phyloP scores from a whole-genome alignment of 2,888 invertebrate species.

The Plagodis dolabraria region DNA sequence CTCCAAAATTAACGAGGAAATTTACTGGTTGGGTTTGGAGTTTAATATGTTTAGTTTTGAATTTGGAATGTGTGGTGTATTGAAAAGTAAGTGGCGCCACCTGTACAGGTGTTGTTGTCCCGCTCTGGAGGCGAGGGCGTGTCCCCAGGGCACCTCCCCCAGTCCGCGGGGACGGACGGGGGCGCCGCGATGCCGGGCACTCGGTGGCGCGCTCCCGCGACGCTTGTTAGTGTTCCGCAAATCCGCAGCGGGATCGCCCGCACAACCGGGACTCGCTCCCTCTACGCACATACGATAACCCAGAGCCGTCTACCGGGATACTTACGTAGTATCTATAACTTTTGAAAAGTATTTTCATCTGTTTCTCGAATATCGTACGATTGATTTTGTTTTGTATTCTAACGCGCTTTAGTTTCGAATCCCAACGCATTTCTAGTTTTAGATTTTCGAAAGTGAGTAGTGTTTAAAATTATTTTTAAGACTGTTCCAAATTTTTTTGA shows the following conservation, averaged over 20 bases:
- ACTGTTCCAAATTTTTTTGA: too few relatives aligned
- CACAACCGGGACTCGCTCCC: slow-evolving; percentile 82
- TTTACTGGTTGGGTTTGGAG: slow-evolving; percentile 23
- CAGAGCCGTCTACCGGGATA: slow-evolving; percentile 75
- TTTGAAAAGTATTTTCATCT: slow-evolving; percentile 18
- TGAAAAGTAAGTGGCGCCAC: slow-evolving; percentile 70
- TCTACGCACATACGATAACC: slow-evolving; percentile 78
- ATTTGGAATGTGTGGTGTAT: slow-evolving; percentile 36
- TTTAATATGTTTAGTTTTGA: slow-evolving; percentile 27
- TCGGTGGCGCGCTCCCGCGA: slow-evolving; percentile 81
- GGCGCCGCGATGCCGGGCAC: slow-evolving; percentile 83
- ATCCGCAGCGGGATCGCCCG: slow-evolving; percentile 85
- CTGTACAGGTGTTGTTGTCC: slow-evolving; percentile 69
- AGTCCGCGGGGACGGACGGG: slow-evolving; percentile 82
- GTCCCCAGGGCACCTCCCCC: slow-evolving; percentile 82
- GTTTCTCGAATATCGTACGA: slow-evolving; percentile 2
- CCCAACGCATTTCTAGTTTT: background rate
- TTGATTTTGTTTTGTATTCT: slow-evolving; percentile 14
- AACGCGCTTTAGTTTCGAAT: slow-evolving; percentile 10
- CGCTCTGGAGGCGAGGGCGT: slow-evolving; percentile 85
- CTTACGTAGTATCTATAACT: slow-evolving; percentile 43
- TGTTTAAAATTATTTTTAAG: slow-evolving; percentile 1
- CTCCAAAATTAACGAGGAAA: slow-evolving; percentile 36
- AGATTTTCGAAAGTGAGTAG: slow-evolving; percentile 16
- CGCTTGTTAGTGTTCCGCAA: slow-evolving; percentile 84